phyloP scores from a whole-genome alignment of 2,797 vertebrate genomes.

The Anas acuta region DNA sequence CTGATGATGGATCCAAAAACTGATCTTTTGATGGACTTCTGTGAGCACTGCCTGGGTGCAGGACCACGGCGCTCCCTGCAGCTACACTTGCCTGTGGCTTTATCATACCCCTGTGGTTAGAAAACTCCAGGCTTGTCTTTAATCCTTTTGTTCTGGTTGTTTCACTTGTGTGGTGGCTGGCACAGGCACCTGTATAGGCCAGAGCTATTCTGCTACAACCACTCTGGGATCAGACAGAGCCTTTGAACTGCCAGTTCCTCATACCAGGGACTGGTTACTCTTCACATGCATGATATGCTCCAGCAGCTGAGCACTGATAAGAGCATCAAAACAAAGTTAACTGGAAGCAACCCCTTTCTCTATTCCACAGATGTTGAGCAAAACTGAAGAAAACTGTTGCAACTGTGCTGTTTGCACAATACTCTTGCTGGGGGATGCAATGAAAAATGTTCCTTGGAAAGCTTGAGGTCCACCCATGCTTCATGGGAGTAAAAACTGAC shows the following conservation, averaged over 20 bases:
- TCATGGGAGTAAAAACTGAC: background rate
- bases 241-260: background rate
- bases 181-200: accelerated
- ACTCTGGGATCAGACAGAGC: background rate
- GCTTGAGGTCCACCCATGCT: background rate
- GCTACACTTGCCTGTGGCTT: accelerated
- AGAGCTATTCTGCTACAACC: background rate
- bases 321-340: background rate
- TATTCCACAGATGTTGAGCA: background rate
- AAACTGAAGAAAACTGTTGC: background rate
- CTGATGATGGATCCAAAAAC: background rate
- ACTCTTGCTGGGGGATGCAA: background rate
- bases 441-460: conserved; percentile 40
- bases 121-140: background rate
- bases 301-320: background rate
- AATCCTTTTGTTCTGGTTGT: background rate
- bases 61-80: background rate
- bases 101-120: background rate
- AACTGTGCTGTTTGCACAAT: conserved; percentile 8
- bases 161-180: accelerated
- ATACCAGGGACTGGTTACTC: background rate
- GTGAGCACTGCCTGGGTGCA: accelerated
- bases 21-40: background rate
- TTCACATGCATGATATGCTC: accelerated
- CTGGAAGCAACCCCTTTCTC: background rate